Evolutionary conservation across 2,113 vertebrate genomes (phyloP), one percentile per base, ranked within the genome.

Genomic region (Sturnira hondurensis): DNA sequence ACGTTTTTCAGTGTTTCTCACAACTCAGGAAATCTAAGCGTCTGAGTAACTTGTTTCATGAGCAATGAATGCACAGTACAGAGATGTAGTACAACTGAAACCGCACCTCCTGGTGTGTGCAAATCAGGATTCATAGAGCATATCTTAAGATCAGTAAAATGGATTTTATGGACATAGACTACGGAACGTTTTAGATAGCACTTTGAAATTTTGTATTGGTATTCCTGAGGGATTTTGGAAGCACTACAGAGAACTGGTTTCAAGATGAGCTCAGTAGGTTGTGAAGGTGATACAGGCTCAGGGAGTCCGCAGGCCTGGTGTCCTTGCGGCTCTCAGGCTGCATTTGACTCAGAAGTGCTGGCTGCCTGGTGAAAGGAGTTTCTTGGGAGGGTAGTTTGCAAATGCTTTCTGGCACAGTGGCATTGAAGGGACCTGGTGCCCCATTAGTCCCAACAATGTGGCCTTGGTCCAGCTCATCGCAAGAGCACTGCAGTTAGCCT

Each of bases 41-140:
- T 65, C 33, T 54, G 67, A 68, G 28, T 73, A n/a, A 65, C n/a
- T 45, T 92, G 76, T 88, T 82, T 61, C 43, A 70, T 11, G 24
- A 61, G 24, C 24, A 26, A 11, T 58, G 56, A 58, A 58, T 58
- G 28, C 31, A 89, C 19, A 47, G 31, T 43, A 43, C 24, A 80
- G 56, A 93, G 19, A 80, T 71, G 1, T 0, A 38, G 31, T 33
- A 20, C 19, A 84, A 20, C 15, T 54, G 82, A 70, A 68, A 76
- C 41, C 41, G 4, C 3, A 61, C 19, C 5, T 89, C 65, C 33
- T 74, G 7, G 45, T 0, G 3, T 3, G 0, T 13, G 45, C 5
- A 77, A 43, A 15, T 63, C 33, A 33, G 31, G 65, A 86, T 93
- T 93, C 26, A 68, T 61, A 68, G 87, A 93, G 33, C 4, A 93